These are phyloP conservation scores for Alauda arvensis DNA, from an alignment of 2,797 vertebrate genomes.

Conservation along the genomic window DNA sequence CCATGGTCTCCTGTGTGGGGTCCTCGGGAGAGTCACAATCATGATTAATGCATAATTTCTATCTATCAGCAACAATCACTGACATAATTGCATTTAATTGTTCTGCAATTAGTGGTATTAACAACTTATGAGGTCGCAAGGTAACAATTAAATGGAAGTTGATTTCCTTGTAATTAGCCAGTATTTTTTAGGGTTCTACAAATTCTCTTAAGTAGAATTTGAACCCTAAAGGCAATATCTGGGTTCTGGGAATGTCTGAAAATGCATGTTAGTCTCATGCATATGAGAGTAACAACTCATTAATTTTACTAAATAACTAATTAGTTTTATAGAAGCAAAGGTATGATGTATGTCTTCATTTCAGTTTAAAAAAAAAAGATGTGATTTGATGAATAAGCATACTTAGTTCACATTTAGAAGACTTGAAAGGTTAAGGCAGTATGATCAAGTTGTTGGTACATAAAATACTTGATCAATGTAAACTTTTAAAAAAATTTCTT, in stretches of 20 bases:
- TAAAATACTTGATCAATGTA: background rate
- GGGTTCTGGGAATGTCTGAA: background rate
- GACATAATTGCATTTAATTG: background rate
- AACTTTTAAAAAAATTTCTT: fast-evolving
- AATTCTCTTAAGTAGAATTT: background rate
- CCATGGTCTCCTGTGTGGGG: background rate
- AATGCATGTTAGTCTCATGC: too few species aligned
- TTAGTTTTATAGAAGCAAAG: background rate
- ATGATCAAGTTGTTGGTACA: background rate
- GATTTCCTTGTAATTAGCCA: background rate
- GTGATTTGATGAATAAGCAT: background rate
- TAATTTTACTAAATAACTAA: background rate
- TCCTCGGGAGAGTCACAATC: background rate
- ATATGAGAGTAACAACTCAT: background rate
- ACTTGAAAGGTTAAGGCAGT: background rate
- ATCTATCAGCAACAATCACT: background rate
- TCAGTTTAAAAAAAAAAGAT: background rate
- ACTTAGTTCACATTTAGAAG: background rate
- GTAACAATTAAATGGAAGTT: background rate
- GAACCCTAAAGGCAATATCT: background rate
- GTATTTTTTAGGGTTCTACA: too few species aligned
- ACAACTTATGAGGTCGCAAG: background rate
- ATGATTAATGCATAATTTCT: background rate
- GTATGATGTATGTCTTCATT: background rate
- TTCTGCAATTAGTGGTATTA: constrained; percentile 1